A percentile compares a stretch with the other conserved stretches of the same genome.
These are phyloP conservation scores for Orgyia antiqua DNA, from an alignment of 2,888 invertebrate species.

Conservation along the genomic window DNA sequence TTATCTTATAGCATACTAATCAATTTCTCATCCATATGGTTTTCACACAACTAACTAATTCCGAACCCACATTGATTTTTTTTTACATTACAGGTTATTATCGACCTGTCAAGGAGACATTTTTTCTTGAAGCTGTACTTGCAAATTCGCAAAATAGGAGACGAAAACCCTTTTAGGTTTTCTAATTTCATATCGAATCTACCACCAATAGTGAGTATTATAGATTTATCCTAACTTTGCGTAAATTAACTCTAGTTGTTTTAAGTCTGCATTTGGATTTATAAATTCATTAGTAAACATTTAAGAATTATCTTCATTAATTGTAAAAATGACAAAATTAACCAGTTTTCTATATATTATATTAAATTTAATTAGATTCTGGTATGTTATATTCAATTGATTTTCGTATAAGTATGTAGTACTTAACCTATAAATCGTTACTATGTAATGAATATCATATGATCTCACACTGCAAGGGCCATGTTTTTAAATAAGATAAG, in stretches of 20 bases:
- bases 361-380: too few relatives aligned
- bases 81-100: slow-evolving; percentile 76
- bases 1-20: slow-evolving; percentile 10
- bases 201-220: slow-evolving; percentile 70
- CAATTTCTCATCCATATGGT: slow-evolving; percentile 12
- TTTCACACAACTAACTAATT: too few relatives aligned
- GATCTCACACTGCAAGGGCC: too few relatives aligned
- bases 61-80: slow-evolving; percentile 67
- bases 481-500: too few relatives aligned
- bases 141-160: slow-evolving; percentile 76
- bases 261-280: slow-evolving; percentile 9
- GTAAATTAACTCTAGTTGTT: slow-evolving; percentile 1
- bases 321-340: too few relatives aligned
- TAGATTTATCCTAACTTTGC: slow-evolving; percentile 7
- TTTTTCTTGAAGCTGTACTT: slow-evolving; percentile 61
- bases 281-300: slow-evolving; percentile 20
- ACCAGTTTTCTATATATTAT: too few relatives aligned
- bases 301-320: too few relatives aligned
- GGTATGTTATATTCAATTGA: too few relatives aligned
- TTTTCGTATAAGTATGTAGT: slow-evolving; percentile 2
- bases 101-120: slow-evolving; percentile 76
- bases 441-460: slow-evolving; percentile 17
- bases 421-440: slow-evolving; percentile 22
- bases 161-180: slow-evolving; percentile 74
- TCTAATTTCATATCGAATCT: slow-evolving; percentile 76